Base-by-base conservation (phyloP, 2,113 vertebrate species). In the Cephalopterus ornatus region DNA sequence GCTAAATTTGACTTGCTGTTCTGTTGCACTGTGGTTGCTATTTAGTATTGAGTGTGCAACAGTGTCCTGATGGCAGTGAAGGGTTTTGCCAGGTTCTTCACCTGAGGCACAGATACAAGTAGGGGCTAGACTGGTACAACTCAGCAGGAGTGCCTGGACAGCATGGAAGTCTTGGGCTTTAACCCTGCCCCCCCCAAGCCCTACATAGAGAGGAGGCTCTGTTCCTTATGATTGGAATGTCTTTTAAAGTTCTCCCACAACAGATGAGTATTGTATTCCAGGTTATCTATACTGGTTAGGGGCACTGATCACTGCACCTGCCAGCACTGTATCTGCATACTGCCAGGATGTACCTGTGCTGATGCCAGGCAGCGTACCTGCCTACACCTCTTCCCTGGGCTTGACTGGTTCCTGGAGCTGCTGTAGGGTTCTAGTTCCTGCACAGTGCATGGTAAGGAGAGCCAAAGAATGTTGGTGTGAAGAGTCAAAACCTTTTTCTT, bases 41-140 rank as follows among this genome's bases (percentile, higher is more conserved):
- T 14, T 33, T 76, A 52, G 20, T 59, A 26, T 14, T 84, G 70
- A 42, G 12, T 52, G 37, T 76, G 21, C 77, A 74, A 44, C 15
- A 33, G 4, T 9, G 20, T 79, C 12, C 1, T 24, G 12, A 23
- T 42, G 20, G 5, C 61, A 32, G 0, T 19, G 41, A 21, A 56
- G 56, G 14, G 16, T 63, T 78, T 89, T 59, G 8, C 16, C 2
- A 1, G 18, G 3, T 30, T 74, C 32, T 21, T 87, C 8, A 1
- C 3, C 1, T 27, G 17, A 35, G 22, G 20, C 35, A 55, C 14
- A 10, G 55, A 6, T 24, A 28, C 19, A 7, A 42, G 46, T 35
- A 72, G 22, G 14, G 12, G 7, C 8, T 9, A 30, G 41, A 13
- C 27, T 63, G 53, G 26, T 81, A 9, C 6, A 50, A 2, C 16